These are phyloP conservation scores for Regulus satrapa DNA, from an alignment of 2,113 vertebrate genomes.

Conservation along the genomic window DNA sequence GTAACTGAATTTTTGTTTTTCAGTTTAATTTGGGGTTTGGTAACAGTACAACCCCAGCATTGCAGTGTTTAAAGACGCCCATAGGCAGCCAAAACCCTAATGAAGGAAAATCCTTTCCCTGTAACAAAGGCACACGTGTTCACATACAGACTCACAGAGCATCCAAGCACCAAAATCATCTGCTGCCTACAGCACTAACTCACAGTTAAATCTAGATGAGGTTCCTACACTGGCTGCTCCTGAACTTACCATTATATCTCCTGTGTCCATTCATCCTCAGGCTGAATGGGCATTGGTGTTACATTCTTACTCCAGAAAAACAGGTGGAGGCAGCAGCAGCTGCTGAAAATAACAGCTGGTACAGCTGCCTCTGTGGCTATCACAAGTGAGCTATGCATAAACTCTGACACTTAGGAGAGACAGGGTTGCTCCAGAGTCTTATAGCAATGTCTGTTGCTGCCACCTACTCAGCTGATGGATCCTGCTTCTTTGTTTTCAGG, in stretches of 20 bases:
- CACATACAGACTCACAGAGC: fast-evolving
- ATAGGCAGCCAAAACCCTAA: background rate
- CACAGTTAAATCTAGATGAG: background rate
- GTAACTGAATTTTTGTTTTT: background rate
- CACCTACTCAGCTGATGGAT: background rate
- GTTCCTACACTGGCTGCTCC: background rate
- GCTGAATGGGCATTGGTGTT: background rate
- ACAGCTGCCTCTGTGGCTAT: background rate
- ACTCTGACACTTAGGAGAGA: background rate
- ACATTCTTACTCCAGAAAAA: background rate
- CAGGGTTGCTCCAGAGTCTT: background rate
- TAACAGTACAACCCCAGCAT: background rate
- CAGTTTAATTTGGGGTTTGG: background rate
- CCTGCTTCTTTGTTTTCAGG: background rate
- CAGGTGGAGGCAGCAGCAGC: background rate
- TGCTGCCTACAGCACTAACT: background rate
- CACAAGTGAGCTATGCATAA: background rate
- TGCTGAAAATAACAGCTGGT: background rate
- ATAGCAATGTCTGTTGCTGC: background rate
- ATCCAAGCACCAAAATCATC: background rate
- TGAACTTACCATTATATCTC: background rate
- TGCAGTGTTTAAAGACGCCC: background rate
- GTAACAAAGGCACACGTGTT: background rate
- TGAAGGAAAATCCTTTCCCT: background rate
- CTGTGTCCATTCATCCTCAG: background rate